Evolutionary conservation across 2,888 invertebrate species (phyloP).

Genomic region (Rhagonycha lutea): DNA sequence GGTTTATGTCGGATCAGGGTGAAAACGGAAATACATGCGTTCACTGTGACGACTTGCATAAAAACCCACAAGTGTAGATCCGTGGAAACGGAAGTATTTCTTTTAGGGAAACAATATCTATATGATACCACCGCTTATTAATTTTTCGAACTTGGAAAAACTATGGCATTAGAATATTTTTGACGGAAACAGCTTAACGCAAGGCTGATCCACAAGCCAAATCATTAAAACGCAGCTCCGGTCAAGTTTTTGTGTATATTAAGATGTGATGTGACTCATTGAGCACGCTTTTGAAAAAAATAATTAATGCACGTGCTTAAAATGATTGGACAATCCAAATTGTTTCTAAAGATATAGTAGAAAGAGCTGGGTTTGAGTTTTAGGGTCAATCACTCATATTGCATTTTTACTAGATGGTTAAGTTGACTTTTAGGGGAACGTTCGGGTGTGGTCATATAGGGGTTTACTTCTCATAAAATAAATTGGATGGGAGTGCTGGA

Average conservation of each 20-base stretch:
- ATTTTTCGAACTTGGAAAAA: conserved; percentile 5
- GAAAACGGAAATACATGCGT: conserved; percentile 19
- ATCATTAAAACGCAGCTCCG: conserved; percentile 34
- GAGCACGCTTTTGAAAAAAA: not conserved
- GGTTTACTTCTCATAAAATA: not conserved
- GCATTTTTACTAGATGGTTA: not conserved
- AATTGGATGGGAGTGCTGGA: conserved; percentile 12
- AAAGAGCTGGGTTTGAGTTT: not conserved
- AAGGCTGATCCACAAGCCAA: conserved; percentile 14
- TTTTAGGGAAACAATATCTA: conserved; percentile 15
- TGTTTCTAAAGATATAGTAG: not conserved
- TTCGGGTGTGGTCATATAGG: conserved; percentile 10
- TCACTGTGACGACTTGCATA: conserved; percentile 18
- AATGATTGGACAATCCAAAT: not conserved
- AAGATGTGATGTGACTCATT: not conserved
- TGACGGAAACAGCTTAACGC: conserved; percentile 32
- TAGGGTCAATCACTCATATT: conserved; percentile 6
- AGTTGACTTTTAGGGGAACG: conserved; percentile 8
- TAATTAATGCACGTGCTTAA: not conserved
- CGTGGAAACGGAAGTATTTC: conserved; percentile 28
- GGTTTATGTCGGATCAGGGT: conserved; percentile 9
- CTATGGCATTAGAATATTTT: conserved; percentile 7
- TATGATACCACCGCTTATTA: conserved; percentile 9
- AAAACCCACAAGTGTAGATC: conserved; percentile 14
- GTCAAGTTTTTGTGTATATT: conserved; percentile 8